Conservation (phyloP, 2,113 vertebrate genomes). For the Larimichthys polyactis region DNA sequence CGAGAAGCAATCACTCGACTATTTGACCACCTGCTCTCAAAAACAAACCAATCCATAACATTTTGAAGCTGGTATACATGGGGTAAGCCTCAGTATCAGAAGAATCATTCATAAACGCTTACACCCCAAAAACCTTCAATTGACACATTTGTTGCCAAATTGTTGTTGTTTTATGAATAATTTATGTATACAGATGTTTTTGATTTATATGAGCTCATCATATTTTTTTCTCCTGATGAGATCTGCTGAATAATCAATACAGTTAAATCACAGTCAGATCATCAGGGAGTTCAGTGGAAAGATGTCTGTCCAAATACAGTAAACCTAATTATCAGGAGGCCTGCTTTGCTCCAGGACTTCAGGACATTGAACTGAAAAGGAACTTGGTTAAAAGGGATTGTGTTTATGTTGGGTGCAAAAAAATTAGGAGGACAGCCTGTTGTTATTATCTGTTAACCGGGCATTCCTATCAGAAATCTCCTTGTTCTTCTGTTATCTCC, state of each 20-base stretch:
- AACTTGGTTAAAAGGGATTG: not conserved
- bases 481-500: conserved; percentile 23
- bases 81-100: not conserved
- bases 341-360: not conserved
- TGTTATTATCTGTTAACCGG: conserved; percentile 20
- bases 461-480: conserved; percentile 23
- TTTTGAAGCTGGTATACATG: not conserved
- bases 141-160: conserved; percentile 25
- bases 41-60: conserved; percentile 16
- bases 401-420: conserved; percentile 14
- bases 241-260: conserved; percentile 38
- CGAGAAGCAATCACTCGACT: conserved; percentile 33
- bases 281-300: conserved; percentile 36
- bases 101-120: not conserved
- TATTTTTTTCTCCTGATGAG: conserved; percentile 27
- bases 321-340: conserved; percentile 15
- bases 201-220: conserved; percentile 59
- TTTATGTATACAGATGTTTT: conserved; percentile 32
- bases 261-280: conserved; percentile 31
- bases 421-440: conserved; percentile 10
- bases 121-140: conserved; percentile 1
- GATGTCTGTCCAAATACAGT: conserved; percentile 5
- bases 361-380: conserved; percentile 14
- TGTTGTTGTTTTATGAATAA: conserved; percentile 23
- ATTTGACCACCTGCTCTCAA: conserved; percentile 23